Evolutionary conservation across 2,113 vertebrate genomes (phyloP).

Genomic region (Vombatus ursinus): DNA sequence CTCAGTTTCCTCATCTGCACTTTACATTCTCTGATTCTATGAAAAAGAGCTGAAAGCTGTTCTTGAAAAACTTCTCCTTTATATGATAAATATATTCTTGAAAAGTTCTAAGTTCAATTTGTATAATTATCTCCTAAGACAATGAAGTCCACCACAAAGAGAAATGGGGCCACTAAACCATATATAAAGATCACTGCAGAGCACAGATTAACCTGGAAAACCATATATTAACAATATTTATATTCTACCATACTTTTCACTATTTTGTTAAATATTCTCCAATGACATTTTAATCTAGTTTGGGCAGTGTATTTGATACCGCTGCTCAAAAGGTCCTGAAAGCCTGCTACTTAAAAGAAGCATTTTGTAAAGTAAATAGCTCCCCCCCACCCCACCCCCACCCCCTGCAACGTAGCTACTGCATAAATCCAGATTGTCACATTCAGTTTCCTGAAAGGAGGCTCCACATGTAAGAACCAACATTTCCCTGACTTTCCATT

Average conservation of each 20-base stretch:
- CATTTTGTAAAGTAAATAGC: constrained; percentile 57
- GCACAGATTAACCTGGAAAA: neutral
- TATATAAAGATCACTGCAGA: neutral
- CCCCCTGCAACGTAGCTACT: constrained; percentile 11
- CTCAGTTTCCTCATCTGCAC: neutral
- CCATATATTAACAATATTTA: constrained; percentile 32
- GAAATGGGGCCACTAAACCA: neutral
- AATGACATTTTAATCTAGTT: neutral
- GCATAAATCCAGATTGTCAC: constrained; percentile 54
- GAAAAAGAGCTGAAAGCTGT: neutral
- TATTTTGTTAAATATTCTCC: constrained; percentile 3
- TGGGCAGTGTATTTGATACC: neutral
- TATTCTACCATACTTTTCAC: constrained; percentile 64
- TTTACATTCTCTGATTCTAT: neutral
- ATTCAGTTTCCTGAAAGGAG: constrained; percentile 7
- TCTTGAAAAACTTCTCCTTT: constrained; percentile 54
- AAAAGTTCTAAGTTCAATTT: constrained; percentile 60
- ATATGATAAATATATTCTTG: constrained; percentile 60
- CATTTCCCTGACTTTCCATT: constrained; percentile 59
- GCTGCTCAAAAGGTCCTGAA: neutral
- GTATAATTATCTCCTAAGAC: constrained; percentile 58
- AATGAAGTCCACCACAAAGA: neutral
- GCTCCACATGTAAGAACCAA: constrained; percentile 23
- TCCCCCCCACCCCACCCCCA: too few relatives aligned
- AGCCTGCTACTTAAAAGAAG: constrained; percentile 31